Base-by-base conservation (phyloP, 2,888 invertebrate species). In the Chrysolina americana region DNA sequence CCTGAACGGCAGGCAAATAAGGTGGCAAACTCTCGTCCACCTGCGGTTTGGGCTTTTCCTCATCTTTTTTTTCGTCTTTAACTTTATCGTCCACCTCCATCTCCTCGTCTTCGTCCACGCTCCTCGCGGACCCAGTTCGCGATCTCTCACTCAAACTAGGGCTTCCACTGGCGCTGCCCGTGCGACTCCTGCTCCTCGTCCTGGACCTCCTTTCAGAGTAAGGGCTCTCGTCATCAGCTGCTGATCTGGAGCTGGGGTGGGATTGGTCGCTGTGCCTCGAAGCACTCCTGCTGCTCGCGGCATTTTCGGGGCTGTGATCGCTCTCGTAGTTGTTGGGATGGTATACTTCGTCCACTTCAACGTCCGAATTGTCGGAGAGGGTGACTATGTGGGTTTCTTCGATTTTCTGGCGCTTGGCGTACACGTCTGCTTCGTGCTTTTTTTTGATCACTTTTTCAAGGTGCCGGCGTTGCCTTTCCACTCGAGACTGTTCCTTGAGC, bases 1-100 rank as follows among this genome's bases (percentile, higher is more conserved):
- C 82, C 78, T 81, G 81, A 23, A 96, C 91, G 10, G 96, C 96
- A 8, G 97, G 97, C 83, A 92, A 93, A 87, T 96, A 97, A 0
- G 94, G 93, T 0, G 96, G 96, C 62, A 96, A 88, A 76, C 91
- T 91, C 80, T 92, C 92, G 81, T 91, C 90, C 36, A 88, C 84
- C 75, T 87, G 82, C 21, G 80, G 74, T 59, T 75, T 81, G 68
- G 81, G 80, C 19, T 86, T 83, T 53, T 83, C 82, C 28, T 80
- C 80, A 53, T 79, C 74, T 28, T 75, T 78, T 50, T 84, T 82
- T 64, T 84, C 85, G 59, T 86, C 84, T 65, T 86, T 83, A 72
- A 87, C 87, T 11, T 86, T 86, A 9, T 79, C 81, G 65, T 82
- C 81, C 19, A 76, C 75, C 62, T 83, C 82, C 65, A 84, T 85